Evolutionary conservation across 2,797 vertebrate species (phyloP).

Genomic region (Paedocypris micromegethes): DNA sequence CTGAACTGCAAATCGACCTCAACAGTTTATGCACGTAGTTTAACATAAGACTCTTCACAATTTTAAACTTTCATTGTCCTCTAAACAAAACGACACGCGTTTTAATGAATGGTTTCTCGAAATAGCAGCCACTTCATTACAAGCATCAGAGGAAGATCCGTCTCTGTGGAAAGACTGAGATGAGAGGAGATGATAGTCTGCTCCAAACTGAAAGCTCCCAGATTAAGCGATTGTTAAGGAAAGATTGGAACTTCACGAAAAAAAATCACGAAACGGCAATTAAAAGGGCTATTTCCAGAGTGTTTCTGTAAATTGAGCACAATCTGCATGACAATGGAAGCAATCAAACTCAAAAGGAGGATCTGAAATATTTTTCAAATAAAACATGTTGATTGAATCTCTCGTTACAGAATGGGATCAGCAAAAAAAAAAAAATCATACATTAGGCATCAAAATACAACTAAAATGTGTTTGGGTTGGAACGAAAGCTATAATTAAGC

Average conservation of each 20-base stretch:
- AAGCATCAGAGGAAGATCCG: constrained; percentile 29
- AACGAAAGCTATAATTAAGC: no score
- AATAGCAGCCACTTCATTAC: constrained; percentile 44
- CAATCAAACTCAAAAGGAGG: constrained; percentile 42
- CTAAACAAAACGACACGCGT: constrained; percentile 52
- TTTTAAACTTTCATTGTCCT: constrained; percentile 55
- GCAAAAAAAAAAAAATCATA: constrained; percentile 16
- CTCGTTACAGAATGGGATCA: constrained; percentile 10
- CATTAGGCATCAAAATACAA: constrained; percentile 15
- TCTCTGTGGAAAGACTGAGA: constrained; percentile 23
- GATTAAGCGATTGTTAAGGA: constrained; percentile 47
- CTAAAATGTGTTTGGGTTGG: not conserved
- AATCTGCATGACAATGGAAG: constrained; percentile 52
- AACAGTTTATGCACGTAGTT: constrained; percentile 16
- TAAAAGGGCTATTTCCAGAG: constrained; percentile 43
- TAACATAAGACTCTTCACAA: constrained; percentile 33
- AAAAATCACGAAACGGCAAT: constrained; percentile 27
- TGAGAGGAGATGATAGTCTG: constrained; percentile 35
- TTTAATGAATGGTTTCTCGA: constrained; percentile 59
- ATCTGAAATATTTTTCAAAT: constrained; percentile 46
- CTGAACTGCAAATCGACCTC: constrained; percentile 14
- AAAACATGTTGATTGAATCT: constrained; percentile 42
- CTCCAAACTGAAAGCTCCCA: constrained; percentile 50
- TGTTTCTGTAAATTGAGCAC: constrained; percentile 29
- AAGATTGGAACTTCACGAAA: constrained; percentile 21